Evolutionary conservation across 2,888 invertebrate species (phyloP).

Genomic region (Blastobasis lacticolella): DNA sequence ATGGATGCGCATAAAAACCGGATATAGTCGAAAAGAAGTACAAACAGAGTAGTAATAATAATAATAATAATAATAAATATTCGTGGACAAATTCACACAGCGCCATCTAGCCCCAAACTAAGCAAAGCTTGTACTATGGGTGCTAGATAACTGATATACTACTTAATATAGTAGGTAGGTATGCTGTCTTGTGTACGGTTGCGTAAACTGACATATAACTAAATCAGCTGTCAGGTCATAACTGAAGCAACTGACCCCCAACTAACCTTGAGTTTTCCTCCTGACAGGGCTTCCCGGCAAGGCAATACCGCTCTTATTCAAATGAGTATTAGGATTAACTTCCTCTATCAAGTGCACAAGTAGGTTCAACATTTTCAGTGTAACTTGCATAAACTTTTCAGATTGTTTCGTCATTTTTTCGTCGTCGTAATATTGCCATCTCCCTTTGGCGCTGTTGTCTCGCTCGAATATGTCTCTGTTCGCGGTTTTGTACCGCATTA

Average conservation of each 20-base stretch:
- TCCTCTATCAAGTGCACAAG: constrained; percentile 85
- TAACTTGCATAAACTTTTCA: constrained; percentile 79
- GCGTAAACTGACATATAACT: too few species aligned
- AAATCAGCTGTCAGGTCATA: background rate
- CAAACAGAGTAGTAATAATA: too few species aligned
- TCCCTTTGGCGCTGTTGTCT: constrained; percentile 44
- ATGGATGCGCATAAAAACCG: too few species aligned
- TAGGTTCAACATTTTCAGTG: constrained; percentile 81
- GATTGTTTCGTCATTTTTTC: constrained; percentile 65
- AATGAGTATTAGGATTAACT: constrained; percentile 66
- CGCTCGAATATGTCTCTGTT: constrained; percentile 58
- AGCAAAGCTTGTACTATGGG: too few species aligned
- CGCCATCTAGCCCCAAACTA: too few species aligned
- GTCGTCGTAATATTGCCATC: constrained; percentile 57
- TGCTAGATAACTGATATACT: too few species aligned
- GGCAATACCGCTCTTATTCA: constrained; percentile 64
- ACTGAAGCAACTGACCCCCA: background rate
- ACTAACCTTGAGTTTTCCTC: constrained; percentile 56
- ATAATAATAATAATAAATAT: too few species aligned
- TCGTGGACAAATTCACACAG: too few species aligned
- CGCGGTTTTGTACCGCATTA: constrained; percentile 49
- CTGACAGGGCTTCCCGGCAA: constrained; percentile 74
- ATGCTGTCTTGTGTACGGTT: too few species aligned
- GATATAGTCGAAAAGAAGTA: too few species aligned
- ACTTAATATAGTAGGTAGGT: too few species aligned